Conservation (phyloP, 2,113 vertebrate genomes). For the Antidorcas marsupialis region DNA sequence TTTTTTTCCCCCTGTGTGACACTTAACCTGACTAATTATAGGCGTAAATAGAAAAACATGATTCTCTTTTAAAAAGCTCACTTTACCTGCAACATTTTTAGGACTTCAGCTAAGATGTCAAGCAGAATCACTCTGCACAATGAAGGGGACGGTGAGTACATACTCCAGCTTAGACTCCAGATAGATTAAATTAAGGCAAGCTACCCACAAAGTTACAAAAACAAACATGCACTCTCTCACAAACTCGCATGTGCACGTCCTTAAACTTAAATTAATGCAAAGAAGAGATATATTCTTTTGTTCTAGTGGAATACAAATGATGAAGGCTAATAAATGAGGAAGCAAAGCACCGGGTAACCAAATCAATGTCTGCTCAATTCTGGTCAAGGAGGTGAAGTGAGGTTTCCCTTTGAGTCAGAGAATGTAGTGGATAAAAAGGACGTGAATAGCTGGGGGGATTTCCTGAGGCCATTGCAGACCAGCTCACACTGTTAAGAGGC, state of each 20-base stretch:
- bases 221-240: slow-evolving; percentile 33
- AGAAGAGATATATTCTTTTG: slow-evolving; percentile 58
- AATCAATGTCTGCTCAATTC: slow-evolving; percentile 67
- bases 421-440: slow-evolving; percentile 82
- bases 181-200: slow-evolving; percentile 56
- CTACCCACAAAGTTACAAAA: slow-evolving; percentile 42
- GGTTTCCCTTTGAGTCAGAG: slow-evolving; percentile 79
- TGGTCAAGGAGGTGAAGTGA: slow-evolving; percentile 79
- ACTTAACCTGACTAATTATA: slow-evolving; percentile 61
- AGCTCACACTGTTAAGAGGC: slow-evolving; percentile 77
- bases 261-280: slow-evolving; percentile 60
- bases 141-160: neutral
- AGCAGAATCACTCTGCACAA: slow-evolving; percentile 29
- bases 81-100: slow-evolving; percentile 44
- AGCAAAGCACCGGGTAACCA: slow-evolving; percentile 50
- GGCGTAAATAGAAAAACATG: slow-evolving; percentile 56
- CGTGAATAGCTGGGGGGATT: slow-evolving; percentile 83
- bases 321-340: slow-evolving; percentile 64
- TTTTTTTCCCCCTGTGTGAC: slow-evolving; percentile 55
- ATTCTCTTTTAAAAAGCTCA: slow-evolving; percentile 61
- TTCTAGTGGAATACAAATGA: slow-evolving; percentile 59
- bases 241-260: slow-evolving; percentile 47
- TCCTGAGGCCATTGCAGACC: slow-evolving; percentile 83
- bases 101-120: slow-evolving; percentile 60
- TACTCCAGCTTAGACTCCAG: slow-evolving; percentile 22